These are phyloP conservation scores for Atta cephalotes DNA, from an alignment of 1,140 invertebrate genomes.

Conservation along the genomic window DNA sequence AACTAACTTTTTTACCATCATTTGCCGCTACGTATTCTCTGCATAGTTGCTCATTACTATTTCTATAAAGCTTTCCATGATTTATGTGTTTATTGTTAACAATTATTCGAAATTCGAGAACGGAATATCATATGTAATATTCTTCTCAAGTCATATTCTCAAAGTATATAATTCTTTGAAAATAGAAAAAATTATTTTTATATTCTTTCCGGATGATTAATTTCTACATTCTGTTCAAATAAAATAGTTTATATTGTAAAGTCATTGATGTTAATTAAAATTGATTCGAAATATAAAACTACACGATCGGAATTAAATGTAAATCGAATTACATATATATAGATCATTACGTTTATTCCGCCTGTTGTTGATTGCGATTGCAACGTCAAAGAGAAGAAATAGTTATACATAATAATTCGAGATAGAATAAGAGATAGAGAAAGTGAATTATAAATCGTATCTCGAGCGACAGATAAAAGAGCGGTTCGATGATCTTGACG, in stretches of 20 bases:
- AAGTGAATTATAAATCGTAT: slow-evolving; percentile 36
- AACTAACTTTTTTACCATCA: slow-evolving; percentile 29
- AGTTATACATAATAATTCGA: not conserved
- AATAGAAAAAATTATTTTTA: not conserved
- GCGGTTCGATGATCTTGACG: slow-evolving; percentile 65
- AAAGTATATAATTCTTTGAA: not conserved
- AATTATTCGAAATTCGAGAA: not conserved
- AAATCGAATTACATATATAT: slow-evolving; percentile 17
- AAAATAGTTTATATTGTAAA: not conserved
- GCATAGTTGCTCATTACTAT: not conserved
- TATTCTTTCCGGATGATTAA: not conserved
- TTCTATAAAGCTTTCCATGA: not conserved
- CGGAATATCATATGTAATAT: not conserved
- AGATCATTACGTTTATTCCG: not conserved
- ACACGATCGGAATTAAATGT: slow-evolving; percentile 8
- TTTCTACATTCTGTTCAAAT: not conserved
- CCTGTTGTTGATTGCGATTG: not conserved
- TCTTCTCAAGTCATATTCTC: not conserved
- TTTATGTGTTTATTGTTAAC: slow-evolving; percentile 22
- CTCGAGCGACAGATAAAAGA: slow-evolving; percentile 48
- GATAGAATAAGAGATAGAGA: not conserved
- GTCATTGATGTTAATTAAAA: not conserved
- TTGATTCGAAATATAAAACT: not conserved
- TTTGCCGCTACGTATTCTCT: not conserved
- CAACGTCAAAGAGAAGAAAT: slow-evolving; percentile 15